Base-by-base conservation (phyloP, 2,888 invertebrate genomes). In the Drosophila putrida region DNA sequence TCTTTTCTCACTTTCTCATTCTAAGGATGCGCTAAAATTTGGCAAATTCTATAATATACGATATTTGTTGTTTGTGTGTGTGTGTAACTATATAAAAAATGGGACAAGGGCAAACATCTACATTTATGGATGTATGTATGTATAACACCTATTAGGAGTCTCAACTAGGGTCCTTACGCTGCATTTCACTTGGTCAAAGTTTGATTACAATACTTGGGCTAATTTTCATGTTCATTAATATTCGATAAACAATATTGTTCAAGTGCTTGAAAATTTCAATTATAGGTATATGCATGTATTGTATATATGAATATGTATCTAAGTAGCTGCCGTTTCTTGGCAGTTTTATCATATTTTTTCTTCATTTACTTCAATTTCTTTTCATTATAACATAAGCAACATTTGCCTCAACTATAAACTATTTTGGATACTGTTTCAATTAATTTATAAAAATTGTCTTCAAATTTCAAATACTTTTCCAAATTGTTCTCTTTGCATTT, bases 11-110 rank as follows among this genome's bases (percentile, higher is more conserved):
- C 35, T 38, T 20, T 55, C 20, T 46, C 57, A n/a, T 39, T 53
- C 70, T 69, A 67, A 63, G 68, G 69, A 72, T 82, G 83, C 71
- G 62, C 78, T 78, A 75, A 84, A 88, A 88, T 84, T 84, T 84
- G 83, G 89, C 83, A 84, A 88, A 63, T 88, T 82, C 77, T 80
- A 80, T 82, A 61, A 67, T 71, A 39, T 77, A 71, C 53, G 65
- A 61, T 66, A 69, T 69, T 35, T 20, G 39, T 54, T 38, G 20
- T 20, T 20, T 1, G 2, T 20, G 20, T 20, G n/a, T 20, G 20
- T 20, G 20, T 58, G 58, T 73, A 58, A 60, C 50, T 60, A 60
- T 31, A 20, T 49, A 57, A 63, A 61, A 39, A 63, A 47, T 15
- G 50, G 44, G 61, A 62, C 31, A 57, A 59, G 63, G 75, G 43